phyloP scores from a whole-genome alignment of 1,140 invertebrate genomes.

The Armadillidium nasatum region DNA sequence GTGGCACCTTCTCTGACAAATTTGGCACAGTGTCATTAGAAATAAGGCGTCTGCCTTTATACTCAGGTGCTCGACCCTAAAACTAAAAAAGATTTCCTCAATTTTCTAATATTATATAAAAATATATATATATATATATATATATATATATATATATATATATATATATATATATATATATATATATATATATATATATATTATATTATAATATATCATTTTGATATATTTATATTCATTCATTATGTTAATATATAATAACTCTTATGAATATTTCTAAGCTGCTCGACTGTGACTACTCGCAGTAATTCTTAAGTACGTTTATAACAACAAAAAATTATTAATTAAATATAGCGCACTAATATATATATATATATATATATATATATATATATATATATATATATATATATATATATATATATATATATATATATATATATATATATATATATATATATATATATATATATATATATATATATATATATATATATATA shows the following conservation, averaged over 20 bases:
- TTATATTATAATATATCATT: no score
- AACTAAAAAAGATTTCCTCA: not conserved
- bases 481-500: no score
- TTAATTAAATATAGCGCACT: not conserved
- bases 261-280: no score
- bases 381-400: constrained; percentile 6
- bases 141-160: constrained; percentile 22
- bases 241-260: no score
- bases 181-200: not conserved
- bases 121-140: constrained; percentile 24
- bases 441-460: no score
- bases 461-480: no score
- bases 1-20: not conserved
- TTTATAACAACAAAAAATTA: no score
- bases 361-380: constrained; percentile 6
- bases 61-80: not conserved
- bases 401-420: constrained; percentile 6
- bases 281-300: no score
- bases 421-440: not conserved
- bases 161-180: not conserved
- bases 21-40: not conserved
- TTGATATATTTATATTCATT: no score
- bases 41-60: not conserved
- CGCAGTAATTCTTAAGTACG: no score
- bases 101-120: no score